Conservation (phyloP, 2,797 vertebrate genomes). For the Percopsis omiscomaycus region DNA sequence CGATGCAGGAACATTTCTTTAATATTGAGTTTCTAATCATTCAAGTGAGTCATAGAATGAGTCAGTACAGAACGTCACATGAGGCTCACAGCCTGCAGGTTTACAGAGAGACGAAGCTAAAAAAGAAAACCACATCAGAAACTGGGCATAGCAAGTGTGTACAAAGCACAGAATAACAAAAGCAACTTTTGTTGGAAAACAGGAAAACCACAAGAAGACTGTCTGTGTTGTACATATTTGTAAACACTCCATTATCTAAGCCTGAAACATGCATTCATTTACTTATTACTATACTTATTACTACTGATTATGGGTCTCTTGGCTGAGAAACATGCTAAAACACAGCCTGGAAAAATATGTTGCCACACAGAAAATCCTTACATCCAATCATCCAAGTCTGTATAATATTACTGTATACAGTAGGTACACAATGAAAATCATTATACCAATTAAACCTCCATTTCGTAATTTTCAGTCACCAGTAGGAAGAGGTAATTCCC, state of each 20-base stretch:
- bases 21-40: slow-evolving; percentile 7
- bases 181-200: slow-evolving; percentile 30
- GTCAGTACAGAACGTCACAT: slow-evolving; percentile 56
- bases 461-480: too few relatives aligned
- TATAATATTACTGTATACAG: too few relatives aligned
- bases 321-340: slow-evolving; percentile 21
- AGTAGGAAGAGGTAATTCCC: too few relatives aligned
- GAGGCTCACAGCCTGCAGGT: slow-evolving; percentile 28
- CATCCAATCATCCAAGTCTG: too few relatives aligned
- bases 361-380: not conserved
- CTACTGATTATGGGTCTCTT: slow-evolving; percentile 44
- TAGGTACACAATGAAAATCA: too few relatives aligned
- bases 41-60: slow-evolving; percentile 52
- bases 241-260: slow-evolving; percentile 23
- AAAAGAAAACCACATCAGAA: slow-evolving; percentile 46
- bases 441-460: too few relatives aligned
- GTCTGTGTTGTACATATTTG: slow-evolving; percentile 36
- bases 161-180: slow-evolving; percentile 32
- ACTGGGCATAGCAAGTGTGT: slow-evolving; percentile 41
- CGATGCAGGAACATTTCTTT: slow-evolving; percentile 1
- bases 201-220: slow-evolving; percentile 37
- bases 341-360: not conserved
- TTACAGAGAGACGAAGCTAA: slow-evolving; percentile 27
- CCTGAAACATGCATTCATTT: slow-evolving; percentile 34
- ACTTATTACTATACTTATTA: not conserved